These are phyloP conservation scores for Conomelus anceps DNA, from an alignment of 2,888 invertebrate genomes.

Conservation along the genomic window DNA sequence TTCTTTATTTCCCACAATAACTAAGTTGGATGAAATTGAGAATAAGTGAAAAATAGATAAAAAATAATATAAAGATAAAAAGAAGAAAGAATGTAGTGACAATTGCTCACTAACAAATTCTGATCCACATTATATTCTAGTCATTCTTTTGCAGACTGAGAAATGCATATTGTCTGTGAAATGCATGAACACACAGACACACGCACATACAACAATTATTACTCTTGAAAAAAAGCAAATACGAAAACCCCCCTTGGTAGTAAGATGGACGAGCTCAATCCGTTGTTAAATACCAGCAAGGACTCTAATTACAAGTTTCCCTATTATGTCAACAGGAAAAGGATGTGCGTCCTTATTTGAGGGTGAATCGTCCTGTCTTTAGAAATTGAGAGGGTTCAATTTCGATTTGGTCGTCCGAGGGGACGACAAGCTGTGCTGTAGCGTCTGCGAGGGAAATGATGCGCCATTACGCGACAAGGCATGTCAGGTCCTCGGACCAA, in stretches of 20 bases:
- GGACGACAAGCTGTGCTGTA: neutral
- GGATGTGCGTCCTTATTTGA: neutral
- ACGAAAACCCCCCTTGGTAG: neutral
- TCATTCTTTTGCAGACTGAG: no score
- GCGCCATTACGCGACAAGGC: neutral
- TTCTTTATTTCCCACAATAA: no score
- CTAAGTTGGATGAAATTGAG: no score
- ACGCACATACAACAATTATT: neutral
- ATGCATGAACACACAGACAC: no score
- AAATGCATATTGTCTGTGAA: no score
- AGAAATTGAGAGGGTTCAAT: neutral
- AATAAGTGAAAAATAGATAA: no score
- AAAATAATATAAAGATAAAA: no score
- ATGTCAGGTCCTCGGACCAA: neutral
- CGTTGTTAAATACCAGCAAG: neutral
- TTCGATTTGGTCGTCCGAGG: neutral
- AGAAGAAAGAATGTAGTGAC: no score
- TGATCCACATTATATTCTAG: no score
- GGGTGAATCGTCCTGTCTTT: neutral
- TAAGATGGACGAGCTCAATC: neutral
- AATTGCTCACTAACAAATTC: no score
- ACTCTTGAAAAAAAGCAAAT: neutral
- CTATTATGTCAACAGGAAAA: neutral
- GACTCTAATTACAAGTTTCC: neutral
- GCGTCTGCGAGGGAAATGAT: no score